Percentiles rank a stretch among this genome's conserved stretches.
phyloP scores from a whole-genome alignment of 2,888 invertebrate genomes.

The Polymixis flavicincta region DNA sequence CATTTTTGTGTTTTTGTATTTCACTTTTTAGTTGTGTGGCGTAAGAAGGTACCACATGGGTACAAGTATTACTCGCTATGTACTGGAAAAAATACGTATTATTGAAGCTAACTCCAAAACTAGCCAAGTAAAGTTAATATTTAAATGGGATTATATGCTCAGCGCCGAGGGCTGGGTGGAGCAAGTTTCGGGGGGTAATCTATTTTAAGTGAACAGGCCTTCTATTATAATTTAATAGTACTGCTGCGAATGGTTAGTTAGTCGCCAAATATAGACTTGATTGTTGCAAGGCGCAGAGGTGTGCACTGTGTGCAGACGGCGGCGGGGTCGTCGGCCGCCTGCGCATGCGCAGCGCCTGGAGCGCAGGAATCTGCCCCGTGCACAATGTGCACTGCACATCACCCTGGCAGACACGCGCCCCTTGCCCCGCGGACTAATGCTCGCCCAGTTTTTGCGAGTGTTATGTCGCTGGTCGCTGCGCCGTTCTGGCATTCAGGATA shows the following conservation, averaged over 20 bases:
- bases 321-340: conserved; percentile 37
- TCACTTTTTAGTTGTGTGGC: too few relatives aligned
- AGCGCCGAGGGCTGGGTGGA: too few relatives aligned
- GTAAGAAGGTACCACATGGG: too few relatives aligned
- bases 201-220: neutral
- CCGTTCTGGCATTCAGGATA: neutral
- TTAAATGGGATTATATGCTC: too few relatives aligned
- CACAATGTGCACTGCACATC: too few relatives aligned
- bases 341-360: conserved; percentile 1
- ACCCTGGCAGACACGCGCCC: neutral
- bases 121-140: too few relatives aligned
- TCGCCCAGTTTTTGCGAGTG: conserved; percentile 37
- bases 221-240: neutral
- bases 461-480: conserved; percentile 2
- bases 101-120: too few relatives aligned
- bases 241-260: neutral
- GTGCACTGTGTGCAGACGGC: neutral
- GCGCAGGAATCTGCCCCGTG: conserved; percentile 4
- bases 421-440: neutral
- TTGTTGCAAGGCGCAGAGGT: neutral
- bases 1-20: too few relatives aligned
- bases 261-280: conserved; percentile 9
- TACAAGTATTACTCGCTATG: too few relatives aligned
- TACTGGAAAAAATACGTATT: too few relatives aligned
- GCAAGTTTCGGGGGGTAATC: neutral